These are phyloP conservation scores for Halcyon leucocephala DNA, from an alignment of 2,797 vertebrate genomes.

Conservation along the genomic window DNA sequence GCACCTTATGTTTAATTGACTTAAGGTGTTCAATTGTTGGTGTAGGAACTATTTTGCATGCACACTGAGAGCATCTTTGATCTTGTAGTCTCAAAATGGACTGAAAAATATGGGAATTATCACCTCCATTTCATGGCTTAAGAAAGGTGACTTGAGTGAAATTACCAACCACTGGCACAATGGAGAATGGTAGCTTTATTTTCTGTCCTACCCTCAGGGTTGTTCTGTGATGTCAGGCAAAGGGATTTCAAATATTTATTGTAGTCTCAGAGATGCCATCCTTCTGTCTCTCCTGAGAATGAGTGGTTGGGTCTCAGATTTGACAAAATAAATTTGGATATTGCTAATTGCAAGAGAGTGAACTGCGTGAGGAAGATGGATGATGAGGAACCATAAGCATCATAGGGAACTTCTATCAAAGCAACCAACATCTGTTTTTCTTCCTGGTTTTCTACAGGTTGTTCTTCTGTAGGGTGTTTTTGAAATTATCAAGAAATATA, in stretches of 20 bases:
- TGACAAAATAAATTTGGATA: not conserved
- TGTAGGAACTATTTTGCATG: not conserved
- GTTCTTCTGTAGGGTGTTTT: not conserved
- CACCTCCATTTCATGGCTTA: not conserved
- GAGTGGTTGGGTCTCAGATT: not conserved
- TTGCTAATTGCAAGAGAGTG: not conserved
- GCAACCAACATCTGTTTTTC: not conserved
- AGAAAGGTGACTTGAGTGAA: not conserved
- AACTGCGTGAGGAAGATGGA: not conserved
- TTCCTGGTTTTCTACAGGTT: not conserved
- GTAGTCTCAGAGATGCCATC: not conserved
- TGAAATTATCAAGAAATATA: not conserved
- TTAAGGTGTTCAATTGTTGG: not conserved
- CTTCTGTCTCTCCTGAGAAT: not conserved
- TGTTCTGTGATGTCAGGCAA: not conserved
- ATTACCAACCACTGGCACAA: not conserved
- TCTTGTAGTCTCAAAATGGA: not conserved
- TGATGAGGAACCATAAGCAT: fast-evolving
- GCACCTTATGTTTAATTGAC: not conserved
- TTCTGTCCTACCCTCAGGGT: not conserved
- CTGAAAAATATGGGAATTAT: not conserved
- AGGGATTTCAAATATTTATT: not conserved
- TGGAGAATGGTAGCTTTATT: not conserved
- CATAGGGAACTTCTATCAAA: not conserved
- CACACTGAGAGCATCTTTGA: not conserved